Evolutionary conservation across 2,888 invertebrate genomes (phyloP).

Genomic region (Thalpophila matura): DNA sequence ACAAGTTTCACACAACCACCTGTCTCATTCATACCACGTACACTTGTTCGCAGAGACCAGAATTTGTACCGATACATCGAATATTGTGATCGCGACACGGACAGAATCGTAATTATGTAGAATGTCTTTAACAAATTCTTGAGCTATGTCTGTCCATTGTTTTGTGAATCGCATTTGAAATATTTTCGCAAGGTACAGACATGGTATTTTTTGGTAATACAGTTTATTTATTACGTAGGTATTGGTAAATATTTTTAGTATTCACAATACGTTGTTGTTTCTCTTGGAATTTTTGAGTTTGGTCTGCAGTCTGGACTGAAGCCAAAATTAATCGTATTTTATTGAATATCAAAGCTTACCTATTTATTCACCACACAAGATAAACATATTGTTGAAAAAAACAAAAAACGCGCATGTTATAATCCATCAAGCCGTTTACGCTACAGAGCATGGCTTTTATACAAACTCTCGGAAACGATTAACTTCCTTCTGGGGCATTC

Average conservation of each 20-base stretch:
- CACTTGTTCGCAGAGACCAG: slow-evolving; percentile 41
- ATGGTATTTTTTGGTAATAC: slow-evolving; percentile 22
- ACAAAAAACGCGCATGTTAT: no score
- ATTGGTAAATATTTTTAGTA: not conserved
- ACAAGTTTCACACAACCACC: slow-evolving; percentile 32
- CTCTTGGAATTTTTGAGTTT: no score
- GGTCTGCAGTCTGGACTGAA: no score
- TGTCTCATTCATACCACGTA: slow-evolving; percentile 43
- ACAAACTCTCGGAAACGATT: no score
- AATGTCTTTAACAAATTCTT: slow-evolving; percentile 47
- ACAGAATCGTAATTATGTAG: slow-evolving; percentile 55
- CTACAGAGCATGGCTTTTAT: no score
- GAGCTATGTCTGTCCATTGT: slow-evolving; percentile 40
- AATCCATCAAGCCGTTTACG: no score
- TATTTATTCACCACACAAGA: no score
- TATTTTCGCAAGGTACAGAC: slow-evolving; percentile 34
- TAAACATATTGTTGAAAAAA: no score
- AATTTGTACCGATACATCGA: slow-evolving; percentile 60
- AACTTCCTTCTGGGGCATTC: no score
- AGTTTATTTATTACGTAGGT: not conserved
- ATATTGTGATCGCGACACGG: slow-evolving; percentile 52
- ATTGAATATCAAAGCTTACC: no score
- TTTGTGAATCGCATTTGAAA: slow-evolving; percentile 22
- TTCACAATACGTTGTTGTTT: no score
- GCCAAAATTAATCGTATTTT: no score